Evolutionary conservation across 2,113 vertebrate genomes (phyloP), one percentile per base, ranked within the genome.

Genomic region (Hemichromis elongatus): DNA sequence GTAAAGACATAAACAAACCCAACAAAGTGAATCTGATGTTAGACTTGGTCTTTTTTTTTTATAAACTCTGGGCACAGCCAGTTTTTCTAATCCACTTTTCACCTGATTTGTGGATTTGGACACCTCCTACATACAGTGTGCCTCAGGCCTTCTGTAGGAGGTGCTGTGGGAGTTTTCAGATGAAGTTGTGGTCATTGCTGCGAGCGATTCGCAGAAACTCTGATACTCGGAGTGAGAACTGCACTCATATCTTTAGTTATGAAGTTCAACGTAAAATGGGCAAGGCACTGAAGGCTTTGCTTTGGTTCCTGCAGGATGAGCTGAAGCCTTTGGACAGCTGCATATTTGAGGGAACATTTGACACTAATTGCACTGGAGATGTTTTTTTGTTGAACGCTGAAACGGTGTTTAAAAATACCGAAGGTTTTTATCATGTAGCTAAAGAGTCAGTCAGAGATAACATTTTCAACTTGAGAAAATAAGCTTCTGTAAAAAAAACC

Each of bases 161-260:
- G 70, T n/a, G 47, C 52, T 84, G 81, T 88, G 85, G 92, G 91
- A 86, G 88, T 79, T 66, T 77, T 75, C 7, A 33, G 45, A 77
- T 56, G 73, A 40, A 50, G 24, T 68, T 59, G 77, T 40, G 82
- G 81, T 88, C 47, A 77, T 35, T 11, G 68, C 79, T 89, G 54
- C 50, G 3, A 82, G 86, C 8, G 1, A 73, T 83, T 73, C 7
- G 33, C 6, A 12, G 14, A 19, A 40, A 19, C 28, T 78, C 26
- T 37, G 16, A 40, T 12, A 18, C 79, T 68, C 59, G 21, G 54
- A 45, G 37, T 5, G 24, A 82, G 47, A 53, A n/a, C 57, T 73
- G n/a, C 35, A 10, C 1, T 59, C 24, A 47, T 14, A 55, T 66
- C 54, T 52, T 77, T 30, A 63, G 79, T 12, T 53, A 18, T 5